Conservation (phyloP, 2,113 vertebrate genomes). For the Trogon melanurus region DNA sequence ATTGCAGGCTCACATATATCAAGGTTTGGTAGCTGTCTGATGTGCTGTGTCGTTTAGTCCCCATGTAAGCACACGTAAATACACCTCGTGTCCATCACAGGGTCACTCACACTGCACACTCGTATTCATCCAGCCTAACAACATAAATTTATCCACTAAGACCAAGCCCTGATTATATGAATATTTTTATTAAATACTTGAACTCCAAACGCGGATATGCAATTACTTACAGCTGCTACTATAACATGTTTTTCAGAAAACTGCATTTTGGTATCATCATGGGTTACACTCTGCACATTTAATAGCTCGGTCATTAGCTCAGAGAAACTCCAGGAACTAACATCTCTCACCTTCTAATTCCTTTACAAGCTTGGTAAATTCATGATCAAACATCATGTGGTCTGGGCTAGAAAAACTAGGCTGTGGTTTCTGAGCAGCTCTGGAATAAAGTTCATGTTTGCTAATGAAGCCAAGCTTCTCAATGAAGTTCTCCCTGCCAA, state of each 20-base stretch:
- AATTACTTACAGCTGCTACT: not conserved
- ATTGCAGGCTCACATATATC: fast-evolving
- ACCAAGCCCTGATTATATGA: no score
- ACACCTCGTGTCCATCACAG: not conserved
- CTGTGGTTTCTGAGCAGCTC: constrained; percentile 95
- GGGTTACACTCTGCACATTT: not conserved
- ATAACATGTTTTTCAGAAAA: not conserved
- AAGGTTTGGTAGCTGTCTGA: fast-evolving
- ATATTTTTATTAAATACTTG: not conserved
- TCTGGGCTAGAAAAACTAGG: constrained; percentile 91
- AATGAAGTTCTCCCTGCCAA: constrained; percentile 97
- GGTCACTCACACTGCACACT: not conserved
- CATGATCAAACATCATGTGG: constrained; percentile 98
- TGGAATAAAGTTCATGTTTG: constrained; percentile 96
- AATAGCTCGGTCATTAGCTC: not conserved
- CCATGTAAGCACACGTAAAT: not conserved
- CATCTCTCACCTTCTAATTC: constrained; percentile 92
- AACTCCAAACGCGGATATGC: not conserved
- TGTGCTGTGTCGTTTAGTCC: not conserved
- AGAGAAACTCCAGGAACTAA: not conserved
- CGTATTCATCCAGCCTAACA: not conserved
- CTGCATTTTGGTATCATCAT: not conserved
- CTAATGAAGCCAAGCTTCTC: constrained; percentile 96
- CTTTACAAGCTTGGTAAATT: constrained; percentile 97
- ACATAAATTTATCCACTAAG: fast-evolving